Evolutionary conservation across 2,888 invertebrate genomes (phyloP).

Genomic region (Aphodius granarius): DNA sequence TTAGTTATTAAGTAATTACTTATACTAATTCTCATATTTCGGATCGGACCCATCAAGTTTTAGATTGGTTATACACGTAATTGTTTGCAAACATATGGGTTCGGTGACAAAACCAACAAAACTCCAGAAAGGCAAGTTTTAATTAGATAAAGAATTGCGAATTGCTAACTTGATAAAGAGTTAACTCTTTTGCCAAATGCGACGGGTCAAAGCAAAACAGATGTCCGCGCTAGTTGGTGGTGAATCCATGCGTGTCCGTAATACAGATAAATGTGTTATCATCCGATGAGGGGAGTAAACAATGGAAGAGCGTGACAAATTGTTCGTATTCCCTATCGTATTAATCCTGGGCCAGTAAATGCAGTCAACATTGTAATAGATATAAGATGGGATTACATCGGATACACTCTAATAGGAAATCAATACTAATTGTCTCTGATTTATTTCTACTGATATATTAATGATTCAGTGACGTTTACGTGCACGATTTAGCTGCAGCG

Average conservation of each 20-base stretch:
- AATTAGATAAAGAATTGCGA: background rate
- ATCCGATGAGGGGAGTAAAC: conserved; percentile 42
- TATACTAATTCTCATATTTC: too few relatives aligned
- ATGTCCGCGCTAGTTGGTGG: conserved; percentile 4
- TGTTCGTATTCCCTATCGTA: conserved; percentile 52
- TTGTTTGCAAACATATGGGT: background rate
- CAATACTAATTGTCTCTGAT: conserved; percentile 49
- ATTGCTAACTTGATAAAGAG: background rate
- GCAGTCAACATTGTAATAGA: conserved; percentile 53
- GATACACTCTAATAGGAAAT: conserved; percentile 46
- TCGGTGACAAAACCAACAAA: background rate
- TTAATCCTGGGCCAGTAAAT: conserved; percentile 44
- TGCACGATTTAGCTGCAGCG: background rate
- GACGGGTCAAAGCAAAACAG: conserved; percentile 4
- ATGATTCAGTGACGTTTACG: conserved; percentile 31
- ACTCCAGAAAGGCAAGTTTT: background rate
- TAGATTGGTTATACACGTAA: too few relatives aligned
- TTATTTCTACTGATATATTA: conserved; percentile 43
- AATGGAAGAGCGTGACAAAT: conserved; percentile 51
- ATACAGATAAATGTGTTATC: conserved; percentile 51
- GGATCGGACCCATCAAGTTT: too few relatives aligned
- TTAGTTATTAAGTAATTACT: too few relatives aligned
- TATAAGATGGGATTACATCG: conserved; percentile 44
- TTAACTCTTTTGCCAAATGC: background rate
- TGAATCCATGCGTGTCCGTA: conserved; percentile 36